Conservation (phyloP, 1,140 invertebrate species). For the Cheumatopsyche charites region DNA sequence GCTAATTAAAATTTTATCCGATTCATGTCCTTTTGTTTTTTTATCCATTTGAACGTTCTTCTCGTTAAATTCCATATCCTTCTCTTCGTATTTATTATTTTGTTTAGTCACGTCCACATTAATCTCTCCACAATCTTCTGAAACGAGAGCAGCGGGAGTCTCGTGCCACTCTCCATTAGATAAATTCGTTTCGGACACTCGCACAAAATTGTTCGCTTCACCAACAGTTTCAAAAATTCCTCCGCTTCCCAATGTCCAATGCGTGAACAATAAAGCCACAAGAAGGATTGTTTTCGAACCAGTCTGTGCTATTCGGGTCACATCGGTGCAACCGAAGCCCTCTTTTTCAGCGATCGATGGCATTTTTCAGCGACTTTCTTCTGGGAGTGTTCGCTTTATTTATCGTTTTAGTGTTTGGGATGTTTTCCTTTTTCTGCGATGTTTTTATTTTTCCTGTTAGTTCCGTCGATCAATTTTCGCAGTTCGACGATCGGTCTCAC, state of each 20-base stretch:
- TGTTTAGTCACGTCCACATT: slow-evolving; percentile 19
- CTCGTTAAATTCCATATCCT: slow-evolving; percentile 44
- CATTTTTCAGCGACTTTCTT: neutral
- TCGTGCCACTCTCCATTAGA: slow-evolving; percentile 17
- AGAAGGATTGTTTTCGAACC: slow-evolving; percentile 26
- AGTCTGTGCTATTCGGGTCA: slow-evolving; percentile 37
- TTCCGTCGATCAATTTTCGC: slow-evolving; percentile 22
- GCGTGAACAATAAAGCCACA: slow-evolving; percentile 36
- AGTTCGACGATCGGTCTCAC: slow-evolving; percentile 39
- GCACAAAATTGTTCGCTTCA: neutral
- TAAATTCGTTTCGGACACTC: neutral
- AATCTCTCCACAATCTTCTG: slow-evolving; percentile 43
- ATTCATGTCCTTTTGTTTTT: slow-evolving; percentile 27
- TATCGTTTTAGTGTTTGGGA: neutral
- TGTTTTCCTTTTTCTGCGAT: neutral
- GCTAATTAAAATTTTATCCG: slow-evolving; percentile 19
- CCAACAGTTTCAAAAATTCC: no score
- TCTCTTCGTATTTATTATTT: slow-evolving; percentile 28
- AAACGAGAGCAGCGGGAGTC: slow-evolving; percentile 32
- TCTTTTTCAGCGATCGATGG: slow-evolving; percentile 31
- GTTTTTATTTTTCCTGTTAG: no score
- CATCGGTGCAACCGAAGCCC: slow-evolving; percentile 30
- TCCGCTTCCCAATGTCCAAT: slow-evolving; percentile 30
- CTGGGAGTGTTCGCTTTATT: slow-evolving; percentile 10
- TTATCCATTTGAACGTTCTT: slow-evolving; percentile 34